Conservation (phyloP, 2,888 invertebrate species). For the Agrotis puta region DNA sequence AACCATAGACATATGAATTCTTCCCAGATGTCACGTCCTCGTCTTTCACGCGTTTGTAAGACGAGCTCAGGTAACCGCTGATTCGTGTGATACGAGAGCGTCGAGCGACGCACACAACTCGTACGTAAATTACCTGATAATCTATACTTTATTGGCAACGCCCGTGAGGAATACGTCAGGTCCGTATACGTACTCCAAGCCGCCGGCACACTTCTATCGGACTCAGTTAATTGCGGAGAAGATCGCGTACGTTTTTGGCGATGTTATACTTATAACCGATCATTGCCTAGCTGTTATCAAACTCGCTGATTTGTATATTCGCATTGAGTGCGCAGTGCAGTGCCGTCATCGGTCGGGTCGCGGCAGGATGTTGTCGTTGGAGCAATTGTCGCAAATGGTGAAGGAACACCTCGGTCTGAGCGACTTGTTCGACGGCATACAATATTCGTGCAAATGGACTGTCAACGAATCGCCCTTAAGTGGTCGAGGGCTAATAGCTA, state of each 20-base stretch:
- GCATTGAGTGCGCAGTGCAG: constrained; percentile 85
- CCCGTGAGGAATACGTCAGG: constrained; percentile 79
- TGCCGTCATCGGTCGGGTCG: constrained; percentile 82
- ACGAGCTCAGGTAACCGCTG: constrained; percentile 77
- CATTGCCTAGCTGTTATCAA: constrained; percentile 85
- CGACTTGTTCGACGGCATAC: constrained; percentile 71
- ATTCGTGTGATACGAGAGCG: constrained; percentile 52
- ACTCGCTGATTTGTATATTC: constrained; percentile 84
- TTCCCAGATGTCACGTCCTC: constrained; percentile 81
- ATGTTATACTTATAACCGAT: constrained; percentile 79
- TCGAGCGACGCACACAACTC: constrained; percentile 47
- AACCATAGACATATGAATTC: constrained; percentile 73
- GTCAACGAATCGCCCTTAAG: constrained; percentile 91
- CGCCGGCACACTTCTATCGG: constrained; percentile 78
- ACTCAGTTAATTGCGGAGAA: constrained; percentile 82
- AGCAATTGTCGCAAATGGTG: constrained; percentile 87
- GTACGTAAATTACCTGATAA: constrained; percentile 75
- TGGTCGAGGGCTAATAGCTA: constrained; percentile 94
- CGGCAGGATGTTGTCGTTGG: constrained; percentile 89
- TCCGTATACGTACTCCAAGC: constrained; percentile 76
- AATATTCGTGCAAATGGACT: constrained; percentile 89
- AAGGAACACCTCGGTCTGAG: constrained; percentile 85
- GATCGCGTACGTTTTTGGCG: constrained; percentile 81
- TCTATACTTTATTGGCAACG: constrained; percentile 79
- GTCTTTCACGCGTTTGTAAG: constrained; percentile 78